Percentiles rank a stretch among this genome's conserved stretches.
Evolutionary conservation across 1,140 invertebrate genomes (phyloP).

Genomic region (Magallana gigas): DNA sequence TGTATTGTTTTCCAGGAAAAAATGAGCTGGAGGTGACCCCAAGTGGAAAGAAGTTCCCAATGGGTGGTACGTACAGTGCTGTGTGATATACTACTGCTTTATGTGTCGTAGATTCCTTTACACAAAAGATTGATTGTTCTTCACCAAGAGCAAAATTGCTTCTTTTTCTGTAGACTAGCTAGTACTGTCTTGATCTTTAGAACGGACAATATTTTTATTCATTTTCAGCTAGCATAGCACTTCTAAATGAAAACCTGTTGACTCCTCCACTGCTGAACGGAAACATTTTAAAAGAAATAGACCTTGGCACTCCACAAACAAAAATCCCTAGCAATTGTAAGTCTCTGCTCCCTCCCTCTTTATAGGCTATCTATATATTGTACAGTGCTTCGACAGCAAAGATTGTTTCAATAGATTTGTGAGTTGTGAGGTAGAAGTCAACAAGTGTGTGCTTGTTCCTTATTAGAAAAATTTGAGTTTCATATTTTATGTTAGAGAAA

Average conservation of each 20-base stretch:
- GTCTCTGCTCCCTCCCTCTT: background rate
- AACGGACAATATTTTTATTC: background rate
- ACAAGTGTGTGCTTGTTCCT: no score
- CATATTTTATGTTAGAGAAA: no score
- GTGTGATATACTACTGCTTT: background rate
- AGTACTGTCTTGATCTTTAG: background rate
- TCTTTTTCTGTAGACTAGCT: background rate
- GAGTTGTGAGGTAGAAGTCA: no score
- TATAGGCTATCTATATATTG: no score
- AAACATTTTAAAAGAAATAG: constrained; percentile 6
- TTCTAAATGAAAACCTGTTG: constrained; percentile 17
- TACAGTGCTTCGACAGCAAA: no score
- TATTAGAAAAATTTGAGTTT: no score
- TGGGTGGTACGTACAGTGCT: background rate
- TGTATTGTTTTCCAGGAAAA: constrained; percentile 25
- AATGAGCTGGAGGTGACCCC: background rate
- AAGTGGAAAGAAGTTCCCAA: constrained; percentile 11
- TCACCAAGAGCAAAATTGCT: background rate
- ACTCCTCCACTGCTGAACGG: constrained; percentile 7
- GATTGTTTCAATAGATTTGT: no score
- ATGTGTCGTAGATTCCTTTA: background rate
- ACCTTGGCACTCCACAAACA: background rate
- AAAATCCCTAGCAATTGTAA: constrained; percentile 28
- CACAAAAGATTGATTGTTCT: background rate
- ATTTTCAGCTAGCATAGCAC: constrained; percentile 14